Conservation (phyloP, 2,797 vertebrate species). For the Oreochromis grahami region DNA sequence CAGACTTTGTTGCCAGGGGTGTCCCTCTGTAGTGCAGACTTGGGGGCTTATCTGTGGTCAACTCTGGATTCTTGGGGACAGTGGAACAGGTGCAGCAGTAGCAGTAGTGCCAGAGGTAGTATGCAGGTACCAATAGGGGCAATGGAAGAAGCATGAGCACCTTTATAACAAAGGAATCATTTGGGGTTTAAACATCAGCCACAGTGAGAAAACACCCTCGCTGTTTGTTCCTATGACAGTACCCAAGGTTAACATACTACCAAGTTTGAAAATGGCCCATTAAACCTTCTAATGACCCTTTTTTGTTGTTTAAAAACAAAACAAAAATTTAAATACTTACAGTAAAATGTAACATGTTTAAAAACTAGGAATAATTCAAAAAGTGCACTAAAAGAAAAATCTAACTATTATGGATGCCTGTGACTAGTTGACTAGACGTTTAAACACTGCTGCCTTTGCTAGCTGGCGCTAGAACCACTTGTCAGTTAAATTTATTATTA, state of each 20-base stretch:
- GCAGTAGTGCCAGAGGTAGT: conserved; percentile 63
- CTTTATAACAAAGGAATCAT: conserved; percentile 86
- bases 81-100: conserved; percentile 65
- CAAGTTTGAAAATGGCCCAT: conserved; percentile 7
- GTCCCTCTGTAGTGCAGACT: conserved; percentile 60
- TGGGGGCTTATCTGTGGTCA: conserved; percentile 60
- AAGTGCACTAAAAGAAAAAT: not conserved
- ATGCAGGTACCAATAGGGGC: conserved; percentile 80
- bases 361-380: not conserved
- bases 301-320: not conserved
- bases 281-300: not conserved
- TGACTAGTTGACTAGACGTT: not conserved
- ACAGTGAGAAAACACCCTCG: conserved; percentile 64
- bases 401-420: not conserved
- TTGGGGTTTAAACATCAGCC: conserved; percentile 80
- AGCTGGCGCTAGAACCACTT: not conserved
- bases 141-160: conserved; percentile 83
- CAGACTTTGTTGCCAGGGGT: conserved; percentile 48
- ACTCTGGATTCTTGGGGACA: conserved; percentile 65
- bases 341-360: not conserved
- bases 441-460: not conserved
- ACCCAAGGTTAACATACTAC: conserved; percentile 48
- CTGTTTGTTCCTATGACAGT: conserved; percentile 53
- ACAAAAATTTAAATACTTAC: not conserved
- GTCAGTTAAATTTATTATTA: not conserved